A percentile compares a stretch with the other conserved stretches of the same genome.
These are phyloP conservation scores for Paramuricea clavata DNA, from an alignment of 92 coral and sea anemone genomes.

Conservation along the genomic window DNA sequence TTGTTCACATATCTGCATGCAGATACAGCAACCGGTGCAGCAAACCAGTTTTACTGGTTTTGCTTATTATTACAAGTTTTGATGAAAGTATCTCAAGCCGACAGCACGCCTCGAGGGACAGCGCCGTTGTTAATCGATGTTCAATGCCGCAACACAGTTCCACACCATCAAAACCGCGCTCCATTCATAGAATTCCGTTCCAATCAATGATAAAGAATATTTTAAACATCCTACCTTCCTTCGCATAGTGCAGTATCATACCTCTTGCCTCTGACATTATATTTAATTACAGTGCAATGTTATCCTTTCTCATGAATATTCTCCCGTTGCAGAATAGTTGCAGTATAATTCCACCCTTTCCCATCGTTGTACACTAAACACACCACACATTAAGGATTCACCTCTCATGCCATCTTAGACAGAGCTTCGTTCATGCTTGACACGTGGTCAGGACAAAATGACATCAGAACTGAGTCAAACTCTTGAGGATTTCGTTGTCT, in stretches of 20 bases:
- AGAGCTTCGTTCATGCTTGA: constrained; percentile 18
- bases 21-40: background rate
- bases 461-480: constrained; percentile 78
- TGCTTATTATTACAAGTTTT: no score
- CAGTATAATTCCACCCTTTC: background rate
- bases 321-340: no score
- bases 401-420: background rate
- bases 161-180: no score
- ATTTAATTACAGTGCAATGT: no score
- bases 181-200: no score
- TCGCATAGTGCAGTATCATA: background rate
- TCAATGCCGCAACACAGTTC: no score
- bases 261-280: no score
- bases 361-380: background rate
- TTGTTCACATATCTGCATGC: background rate
- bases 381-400: background rate
- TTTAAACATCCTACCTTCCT: background rate
- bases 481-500: constrained; percentile 92
- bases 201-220: no score
- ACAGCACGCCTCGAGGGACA: no score
- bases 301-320: no score
- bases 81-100: no score
- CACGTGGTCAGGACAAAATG: constrained; percentile 83
- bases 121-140: no score
- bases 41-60: background rate